Evolutionary conservation across 1,140 invertebrate species (phyloP).

Genomic region (Drosophila insularis): DNA sequence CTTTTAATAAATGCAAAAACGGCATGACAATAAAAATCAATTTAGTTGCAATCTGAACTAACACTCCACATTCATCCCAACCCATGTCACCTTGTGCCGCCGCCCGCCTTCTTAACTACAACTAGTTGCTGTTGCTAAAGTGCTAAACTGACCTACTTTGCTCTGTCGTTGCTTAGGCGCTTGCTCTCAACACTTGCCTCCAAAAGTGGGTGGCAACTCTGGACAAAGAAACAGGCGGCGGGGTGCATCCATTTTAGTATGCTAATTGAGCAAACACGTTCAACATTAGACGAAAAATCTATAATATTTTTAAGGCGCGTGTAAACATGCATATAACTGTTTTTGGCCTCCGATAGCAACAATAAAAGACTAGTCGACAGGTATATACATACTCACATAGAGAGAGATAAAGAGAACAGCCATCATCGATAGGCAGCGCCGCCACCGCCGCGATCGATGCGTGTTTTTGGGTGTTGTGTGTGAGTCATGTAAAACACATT

Average conservation of each 20-base stretch:
- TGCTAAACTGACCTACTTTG: constrained; percentile 64
- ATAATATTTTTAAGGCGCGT: constrained; percentile 15
- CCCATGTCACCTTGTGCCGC: constrained; percentile 17
- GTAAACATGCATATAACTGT: constrained; percentile 25
- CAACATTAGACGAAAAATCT: constrained; percentile 19
- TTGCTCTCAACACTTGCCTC: constrained; percentile 14
- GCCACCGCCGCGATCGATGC: constrained; percentile 30
- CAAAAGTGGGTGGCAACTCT: constrained; percentile 49
- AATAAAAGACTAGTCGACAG: neutral
- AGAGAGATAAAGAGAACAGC: constrained; percentile 1
- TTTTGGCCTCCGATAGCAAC: constrained; percentile 11
- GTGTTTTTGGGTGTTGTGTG: constrained; percentile 23
- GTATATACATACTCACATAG: neutral
- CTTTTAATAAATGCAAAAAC: constrained; percentile 22
- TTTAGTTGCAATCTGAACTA: constrained; percentile 24
- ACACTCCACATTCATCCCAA: constrained; percentile 1
- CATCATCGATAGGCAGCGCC: constrained; percentile 43
- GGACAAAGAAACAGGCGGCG: neutral
- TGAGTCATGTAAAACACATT: constrained; percentile 37
- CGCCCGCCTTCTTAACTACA: constrained; percentile 14
- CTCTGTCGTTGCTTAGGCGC: constrained; percentile 1
- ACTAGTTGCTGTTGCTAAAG: constrained; percentile 43
- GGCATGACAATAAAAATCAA: constrained; percentile 48
- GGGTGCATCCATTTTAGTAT: constrained; percentile 17
- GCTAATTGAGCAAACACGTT: constrained; percentile 69